Conservation (phyloP, 1,140 invertebrate genomes). For the Gonatopus flavifemur region DNA sequence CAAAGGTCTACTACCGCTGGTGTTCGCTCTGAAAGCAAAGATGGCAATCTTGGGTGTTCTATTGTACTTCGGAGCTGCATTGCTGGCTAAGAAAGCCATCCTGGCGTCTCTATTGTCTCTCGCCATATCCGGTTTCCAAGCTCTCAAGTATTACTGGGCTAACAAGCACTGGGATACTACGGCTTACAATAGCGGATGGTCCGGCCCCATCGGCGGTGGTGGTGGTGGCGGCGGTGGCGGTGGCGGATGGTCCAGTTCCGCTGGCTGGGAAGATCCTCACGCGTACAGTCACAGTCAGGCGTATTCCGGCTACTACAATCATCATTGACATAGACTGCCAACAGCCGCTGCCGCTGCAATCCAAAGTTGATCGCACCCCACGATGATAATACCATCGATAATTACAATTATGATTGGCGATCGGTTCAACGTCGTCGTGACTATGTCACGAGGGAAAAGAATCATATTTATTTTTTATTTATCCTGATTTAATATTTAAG, state of each 20-base stretch:
- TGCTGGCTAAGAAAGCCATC: constrained; percentile 70
- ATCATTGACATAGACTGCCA: constrained; percentile 29
- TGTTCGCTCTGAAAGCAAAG: constrained; percentile 65
- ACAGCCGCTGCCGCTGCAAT: too few species aligned
- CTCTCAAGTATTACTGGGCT: constrained; percentile 57
- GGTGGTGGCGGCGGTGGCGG: constrained; percentile 37
- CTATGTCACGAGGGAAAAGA: too few species aligned
- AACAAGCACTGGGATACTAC: constrained; percentile 42
- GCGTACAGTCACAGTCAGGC: constrained; percentile 38
- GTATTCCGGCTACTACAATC: constrained; percentile 44
- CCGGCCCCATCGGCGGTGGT: constrained; percentile 35
- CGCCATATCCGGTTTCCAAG: constrained; percentile 64
- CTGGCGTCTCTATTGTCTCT: constrained; percentile 65
- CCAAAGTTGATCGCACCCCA: too few species aligned
- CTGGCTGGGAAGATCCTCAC: constrained; percentile 41
- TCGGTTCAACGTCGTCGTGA: too few species aligned
- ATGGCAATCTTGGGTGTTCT: constrained; percentile 61
- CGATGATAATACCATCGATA: too few species aligned
- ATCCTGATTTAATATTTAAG: too few species aligned
- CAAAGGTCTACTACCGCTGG: constrained; percentile 61
- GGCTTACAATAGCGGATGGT: constrained; percentile 48
- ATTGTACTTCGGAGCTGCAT: constrained; percentile 62
- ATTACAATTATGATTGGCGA: too few species aligned
- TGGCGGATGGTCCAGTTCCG: constrained; percentile 45
- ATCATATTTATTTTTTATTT: background rate